Evolutionary conservation across 2,797 vertebrate species (phyloP), one percentile per base, ranked within the genome.

Genomic region (Columba guinea): DNA sequence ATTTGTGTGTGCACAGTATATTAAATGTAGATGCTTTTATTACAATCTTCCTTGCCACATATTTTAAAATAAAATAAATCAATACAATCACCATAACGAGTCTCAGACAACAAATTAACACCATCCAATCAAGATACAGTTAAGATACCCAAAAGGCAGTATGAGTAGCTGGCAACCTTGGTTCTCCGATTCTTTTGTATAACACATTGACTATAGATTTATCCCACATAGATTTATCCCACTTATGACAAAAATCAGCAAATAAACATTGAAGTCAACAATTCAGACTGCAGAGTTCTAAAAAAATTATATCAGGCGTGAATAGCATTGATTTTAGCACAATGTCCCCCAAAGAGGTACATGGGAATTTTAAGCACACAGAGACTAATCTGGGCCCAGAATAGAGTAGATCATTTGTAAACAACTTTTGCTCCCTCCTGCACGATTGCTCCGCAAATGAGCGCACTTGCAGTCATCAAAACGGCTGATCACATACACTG

Each of bases 131-230:
- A 88, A 88, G 90, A 97, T 87, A 97, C 68, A 67, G 63, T 90
- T 91, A 94, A 95, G 63, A 93, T 79, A 96, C 83, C 95, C 64
- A 93, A 94, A 97, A 96, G 97, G 86, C 93, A 87, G 89, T 89
- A 95, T 30, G 37, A 92, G 58, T 64, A 96, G 93, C 91, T 95
- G 90, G 90, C 87, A 90, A 89, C 75, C 89, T 95, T 93, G 87
- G 87, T 89, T 91, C 79, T 90, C 78, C 0, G 4, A 35, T 71
- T 73, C 58, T 46, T 64, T 90, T 84, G 27, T 68, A 0, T 32
- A 93, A 87, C 71, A 93, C 67, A 74, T 37, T 75, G 75, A 91
- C 93, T 44, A 91, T 8, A 68, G 64, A 91, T 84, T 94, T 92
- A 48, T 93, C 83, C 48, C 23, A 23, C 49, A 90, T 8, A 68